Evolutionary conservation across 2,797 vertebrate genomes (phyloP), one percentile per base, ranked within the genome.

Genomic region (Lutjanus campechanus): DNA sequence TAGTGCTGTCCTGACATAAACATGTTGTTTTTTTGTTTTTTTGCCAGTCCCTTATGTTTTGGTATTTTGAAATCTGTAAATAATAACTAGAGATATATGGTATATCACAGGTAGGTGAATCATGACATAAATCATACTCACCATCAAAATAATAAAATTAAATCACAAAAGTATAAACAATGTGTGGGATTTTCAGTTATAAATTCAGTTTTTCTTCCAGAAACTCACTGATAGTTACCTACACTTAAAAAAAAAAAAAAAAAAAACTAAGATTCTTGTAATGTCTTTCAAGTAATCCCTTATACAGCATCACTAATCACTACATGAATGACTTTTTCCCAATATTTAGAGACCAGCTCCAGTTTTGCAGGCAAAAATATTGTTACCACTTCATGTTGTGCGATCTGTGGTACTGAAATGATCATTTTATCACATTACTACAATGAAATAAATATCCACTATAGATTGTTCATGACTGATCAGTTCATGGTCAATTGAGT

Each of bases 321-420:
- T 61, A 50, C 12, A 55, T 46, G 17, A n/a, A 11, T 20, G 40
- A 56, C 11, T 29, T 72, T 41, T 22, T 6, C 8, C 15, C 43
- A 29, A n/a, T 22, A 56, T 58, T 51, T 40, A 40, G 58, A 76
- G 65, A 62, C 65, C 74, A 69, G 75, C 75, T 69, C 74, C 49
- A 58, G 43, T 22, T 17, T 41, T 63, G 2, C 29, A 56, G 29
- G 15, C 7, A 7, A 7, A 59, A 75, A n/a, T 1, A 47, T 25
- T 55, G 40, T 63, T 54, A n/a, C 11, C 47, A 13, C 36, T 11
- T 46, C 20, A 25, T 3, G 5, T 5, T 16, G 22, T 54, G 41
- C 1, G 44, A 5, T 36, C n/a, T 59, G 29, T 50, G 46, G 73
- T 50, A 59, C 6, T 22, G 17, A 47, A 50, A 61, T 8, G 0